Conservation (phyloP, 2,797 vertebrate species). For the Acrossocheilus wenchowensis region DNA sequence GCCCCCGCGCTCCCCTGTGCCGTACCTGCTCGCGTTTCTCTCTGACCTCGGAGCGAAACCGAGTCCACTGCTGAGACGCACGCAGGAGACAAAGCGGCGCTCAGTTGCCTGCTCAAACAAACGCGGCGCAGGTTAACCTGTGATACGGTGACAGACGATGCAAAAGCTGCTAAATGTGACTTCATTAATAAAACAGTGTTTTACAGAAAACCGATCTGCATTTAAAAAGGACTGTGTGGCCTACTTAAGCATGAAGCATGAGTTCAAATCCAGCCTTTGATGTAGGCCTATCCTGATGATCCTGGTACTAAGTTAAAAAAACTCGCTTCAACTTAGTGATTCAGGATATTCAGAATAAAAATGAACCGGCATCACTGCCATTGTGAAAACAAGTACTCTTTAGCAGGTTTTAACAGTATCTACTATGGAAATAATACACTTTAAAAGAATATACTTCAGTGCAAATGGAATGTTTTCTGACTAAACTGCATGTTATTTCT, state of each 20-base stretch:
- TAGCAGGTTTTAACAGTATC: no score
- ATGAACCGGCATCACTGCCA: neutral
- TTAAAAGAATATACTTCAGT: no score
- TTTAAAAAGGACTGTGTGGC: neutral
- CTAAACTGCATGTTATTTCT: no score
- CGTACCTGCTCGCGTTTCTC: conserved; percentile 30
- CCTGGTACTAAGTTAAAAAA: neutral
- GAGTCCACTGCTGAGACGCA: neutral
- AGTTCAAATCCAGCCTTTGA: neutral
- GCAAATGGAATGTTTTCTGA: no score
- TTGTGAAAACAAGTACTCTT: neutral
- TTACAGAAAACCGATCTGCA: neutral
- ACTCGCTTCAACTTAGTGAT: neutral
- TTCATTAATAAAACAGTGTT: neutral
- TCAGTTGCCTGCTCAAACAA: conserved; percentile 12
- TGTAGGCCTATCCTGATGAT: neutral
- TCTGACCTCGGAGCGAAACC: conserved; percentile 40
- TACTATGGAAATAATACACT: no score
- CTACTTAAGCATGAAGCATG: neutral
- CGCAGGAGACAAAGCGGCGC: neutral
- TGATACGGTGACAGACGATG: neutral
- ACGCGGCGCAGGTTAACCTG: neutral
- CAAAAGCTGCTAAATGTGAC: neutral
- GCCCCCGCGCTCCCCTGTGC: conserved; percentile 14
- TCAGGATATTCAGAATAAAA: neutral